These are phyloP conservation scores for Hippocampus kuda DNA, from an alignment of 2,797 vertebrate genomes.

Conservation along the genomic window DNA sequence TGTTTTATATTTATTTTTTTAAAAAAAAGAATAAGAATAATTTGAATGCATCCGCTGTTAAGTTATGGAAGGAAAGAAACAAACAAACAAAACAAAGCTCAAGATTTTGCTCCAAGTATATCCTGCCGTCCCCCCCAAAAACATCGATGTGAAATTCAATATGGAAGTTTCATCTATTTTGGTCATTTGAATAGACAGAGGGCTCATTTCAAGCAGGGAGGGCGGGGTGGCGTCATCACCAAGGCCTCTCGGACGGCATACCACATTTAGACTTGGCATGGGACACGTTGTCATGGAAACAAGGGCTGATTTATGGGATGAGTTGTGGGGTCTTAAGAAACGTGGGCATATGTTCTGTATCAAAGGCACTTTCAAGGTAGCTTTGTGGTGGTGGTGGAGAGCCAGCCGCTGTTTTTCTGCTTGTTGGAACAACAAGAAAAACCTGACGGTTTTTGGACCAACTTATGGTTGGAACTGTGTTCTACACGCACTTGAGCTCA, in stretches of 20 bases:
- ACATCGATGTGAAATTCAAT: no score
- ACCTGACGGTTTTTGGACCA: neutral
- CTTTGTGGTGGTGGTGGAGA: conserved; percentile 12
- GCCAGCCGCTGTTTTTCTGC: conserved; percentile 22
- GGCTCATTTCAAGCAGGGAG: neutral
- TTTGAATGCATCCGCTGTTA: no score
- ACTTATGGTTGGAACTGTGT: neutral
- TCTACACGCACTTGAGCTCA: neutral
- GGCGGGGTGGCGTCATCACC: conserved; percentile 5
- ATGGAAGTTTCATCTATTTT: neutral
- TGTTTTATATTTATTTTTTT: no score
- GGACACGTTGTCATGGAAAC: conserved; percentile 47
- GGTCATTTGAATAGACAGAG: neutral
- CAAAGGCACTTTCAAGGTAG: conserved; percentile 29
- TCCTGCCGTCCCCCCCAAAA: neutral
- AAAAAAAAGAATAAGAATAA: no score
- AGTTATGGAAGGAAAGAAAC: no score
- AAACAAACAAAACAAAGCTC: no score
- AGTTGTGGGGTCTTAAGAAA: conserved; percentile 20
- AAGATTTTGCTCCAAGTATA: neutral
- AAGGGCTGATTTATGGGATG: conserved; percentile 28
- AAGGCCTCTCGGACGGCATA: conserved; percentile 19
- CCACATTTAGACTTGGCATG: conserved; percentile 28
- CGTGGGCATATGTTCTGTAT: conserved; percentile 20
- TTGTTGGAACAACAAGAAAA: conserved; percentile 26